Evolutionary conservation across 2,797 vertebrate species (phyloP).

Genomic region (Dromococcyx pavoninus): DNA sequence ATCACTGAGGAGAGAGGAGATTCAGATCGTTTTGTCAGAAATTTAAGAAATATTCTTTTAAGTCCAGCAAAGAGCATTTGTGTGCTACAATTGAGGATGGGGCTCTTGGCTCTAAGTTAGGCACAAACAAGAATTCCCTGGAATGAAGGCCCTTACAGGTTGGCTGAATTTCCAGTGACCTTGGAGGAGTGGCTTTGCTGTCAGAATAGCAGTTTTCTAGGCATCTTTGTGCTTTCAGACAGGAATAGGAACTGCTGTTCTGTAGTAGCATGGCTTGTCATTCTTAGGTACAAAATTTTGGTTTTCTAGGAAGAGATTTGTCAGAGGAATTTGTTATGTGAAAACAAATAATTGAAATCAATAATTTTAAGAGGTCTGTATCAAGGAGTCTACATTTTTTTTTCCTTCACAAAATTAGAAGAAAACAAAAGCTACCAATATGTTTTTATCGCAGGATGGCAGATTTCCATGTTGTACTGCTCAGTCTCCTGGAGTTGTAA

Average conservation of each 20-base stretch:
- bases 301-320: background rate
- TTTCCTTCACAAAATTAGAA: background rate
- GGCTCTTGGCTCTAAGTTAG: background rate
- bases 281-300: fast-evolving
- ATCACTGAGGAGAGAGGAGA: background rate
- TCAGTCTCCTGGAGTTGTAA: background rate
- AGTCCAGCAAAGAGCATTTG: background rate
- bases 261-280: background rate
- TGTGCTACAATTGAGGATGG: background rate
- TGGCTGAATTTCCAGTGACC: background rate
- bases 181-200: background rate
- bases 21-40: background rate
- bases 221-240: background rate
- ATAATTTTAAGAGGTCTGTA: background rate
- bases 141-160: background rate
- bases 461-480: background rate
- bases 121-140: background rate
- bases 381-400: background rate
- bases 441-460: background rate
- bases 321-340: background rate
- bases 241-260: background rate
- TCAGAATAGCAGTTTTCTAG: background rate
- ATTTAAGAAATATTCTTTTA: background rate
- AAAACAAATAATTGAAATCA: background rate
- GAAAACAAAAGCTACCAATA: background rate